phyloP scores from a whole-genome alignment of 2,888 invertebrate species.

The Drosophila borealis region DNA sequence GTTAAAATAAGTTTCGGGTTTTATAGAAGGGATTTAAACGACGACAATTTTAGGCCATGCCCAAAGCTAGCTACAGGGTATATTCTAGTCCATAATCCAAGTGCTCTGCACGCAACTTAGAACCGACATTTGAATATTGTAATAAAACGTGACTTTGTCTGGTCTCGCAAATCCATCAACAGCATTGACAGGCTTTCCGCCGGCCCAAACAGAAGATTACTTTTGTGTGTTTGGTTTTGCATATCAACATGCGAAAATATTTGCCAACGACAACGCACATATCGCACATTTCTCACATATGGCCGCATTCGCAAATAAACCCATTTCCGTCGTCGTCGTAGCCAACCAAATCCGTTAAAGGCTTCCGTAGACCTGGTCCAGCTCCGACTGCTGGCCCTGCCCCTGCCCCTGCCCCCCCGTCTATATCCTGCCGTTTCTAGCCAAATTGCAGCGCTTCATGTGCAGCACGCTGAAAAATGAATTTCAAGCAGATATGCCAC shows the following conservation, averaged over 20 bases:
- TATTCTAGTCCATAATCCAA: not conserved
- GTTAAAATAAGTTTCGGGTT: too few relatives aligned
- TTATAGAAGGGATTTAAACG: too few relatives aligned
- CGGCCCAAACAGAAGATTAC: slow-evolving; percentile 36
- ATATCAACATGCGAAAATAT: slow-evolving; percentile 54
- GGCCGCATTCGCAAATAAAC: slow-evolving; percentile 40
- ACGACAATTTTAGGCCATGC: too few relatives aligned
- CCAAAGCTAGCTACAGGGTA: not conserved
- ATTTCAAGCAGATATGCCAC: slow-evolving; percentile 51
- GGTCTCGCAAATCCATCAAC: slow-evolving; percentile 14
- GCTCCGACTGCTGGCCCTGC: not conserved
- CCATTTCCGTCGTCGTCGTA: slow-evolving; percentile 32
- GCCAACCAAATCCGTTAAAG: slow-evolving; percentile 47
- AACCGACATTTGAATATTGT: slow-evolving; percentile 44
- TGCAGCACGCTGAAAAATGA: slow-evolving; percentile 70
- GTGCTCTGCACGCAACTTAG: not conserved
- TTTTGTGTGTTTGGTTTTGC: slow-evolving; percentile 60
- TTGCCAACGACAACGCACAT: slow-evolving; percentile 12
- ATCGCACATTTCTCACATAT: slow-evolving; percentile 1
- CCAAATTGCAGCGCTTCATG: slow-evolving; percentile 52
- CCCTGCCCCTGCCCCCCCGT: not conserved
- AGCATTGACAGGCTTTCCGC: slow-evolving; percentile 15
- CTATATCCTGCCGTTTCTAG: not conserved
- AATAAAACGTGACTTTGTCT: slow-evolving; percentile 40
- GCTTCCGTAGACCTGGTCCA: slow-evolving; percentile 16